phyloP scores from a whole-genome alignment of 2,888 invertebrate species.

The Stratiomys singularior region DNA sequence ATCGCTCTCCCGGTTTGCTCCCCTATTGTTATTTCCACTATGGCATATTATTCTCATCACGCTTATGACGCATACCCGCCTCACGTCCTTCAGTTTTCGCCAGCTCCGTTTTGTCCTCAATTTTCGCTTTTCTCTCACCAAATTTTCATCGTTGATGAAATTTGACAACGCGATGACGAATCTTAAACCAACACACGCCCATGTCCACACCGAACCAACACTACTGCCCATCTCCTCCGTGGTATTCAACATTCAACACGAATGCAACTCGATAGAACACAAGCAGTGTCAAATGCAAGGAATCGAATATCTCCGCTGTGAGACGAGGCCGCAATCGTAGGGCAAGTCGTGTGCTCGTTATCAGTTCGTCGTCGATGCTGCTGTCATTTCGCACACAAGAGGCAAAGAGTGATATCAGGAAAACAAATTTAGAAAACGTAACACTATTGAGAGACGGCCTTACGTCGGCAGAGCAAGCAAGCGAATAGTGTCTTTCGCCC shows the following conservation, averaged over 20 bases:
- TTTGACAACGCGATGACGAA: constrained; percentile 36
- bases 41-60: background rate
- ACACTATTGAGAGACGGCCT: background rate
- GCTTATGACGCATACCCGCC: background rate
- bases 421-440: constrained; percentile 8
- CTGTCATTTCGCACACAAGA: background rate
- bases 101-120: background rate
- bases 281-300: background rate
- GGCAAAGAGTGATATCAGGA: constrained; percentile 11
- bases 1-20: background rate
- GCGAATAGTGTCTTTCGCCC: background rate
- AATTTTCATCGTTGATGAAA: constrained; percentile 3
- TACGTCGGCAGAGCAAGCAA: background rate
- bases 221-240: background rate
- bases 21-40: background rate
- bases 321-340: background rate
- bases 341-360: too few relatives aligned
- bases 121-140: background rate
- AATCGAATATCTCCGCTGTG: background rate
- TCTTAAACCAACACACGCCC: constrained; percentile 5
- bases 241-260: background rate
- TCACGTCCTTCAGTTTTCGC: background rate
- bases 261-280: background rate
- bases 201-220: constrained; percentile 8
- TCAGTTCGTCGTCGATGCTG: too few relatives aligned